Base-by-base conservation (phyloP, 1,140 invertebrate species). In the Pseudobourletiella spinata region DNA sequence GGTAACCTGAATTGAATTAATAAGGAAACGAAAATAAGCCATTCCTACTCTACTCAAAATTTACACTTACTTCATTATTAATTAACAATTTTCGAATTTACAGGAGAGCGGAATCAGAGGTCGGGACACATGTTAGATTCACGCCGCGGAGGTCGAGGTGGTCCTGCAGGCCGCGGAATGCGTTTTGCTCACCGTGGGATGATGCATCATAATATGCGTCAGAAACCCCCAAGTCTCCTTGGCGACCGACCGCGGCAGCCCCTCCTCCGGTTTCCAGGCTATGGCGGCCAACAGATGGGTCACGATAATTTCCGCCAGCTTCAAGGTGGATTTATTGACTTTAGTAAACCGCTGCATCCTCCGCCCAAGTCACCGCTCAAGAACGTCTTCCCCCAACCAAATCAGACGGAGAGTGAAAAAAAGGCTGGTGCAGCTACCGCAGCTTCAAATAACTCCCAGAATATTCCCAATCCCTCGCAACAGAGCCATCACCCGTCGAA, bases 301-400 rank as follows among this genome's bases (percentile, higher is more conserved):
- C 43, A 48, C 25, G 30, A 39, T 51, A 16, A 22, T 20, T n/a
- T 58, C 42, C 46, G 35, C 16, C 42, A 32, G n/a, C 28, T 48
- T 15, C 25, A 42, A 28, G 56, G 61, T 28, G 20, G 57, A 51
- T 64, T 64, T 28, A 56, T 57, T 16, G 63, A 60, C 32, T 64
- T 59, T 50, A 60, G 59, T 56, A 55, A 56, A 43, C 63, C 63
- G 1, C 18, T 59, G 28, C 43, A 56, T 16, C 43, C 26, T 28
- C 43, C 20, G 8, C 14, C 14, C 3, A 51, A 51, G 28, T 22
- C 48, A 25, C 8, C 8, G 6, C 18, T 25, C 2, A 39, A 39
- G 32, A 39, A 39, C n/a, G n/a, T n/a, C n/a, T n/a, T n/a, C n/a
- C n/a, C n/a, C n/a, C n/a, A n/a, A n/a, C n/a, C n/a, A n/a, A n/a